Evolutionary conservation across 2,113 vertebrate genomes (phyloP), one percentile per base, ranked within the genome.

Genomic region (Kryptolebias marmoratus): DNA sequence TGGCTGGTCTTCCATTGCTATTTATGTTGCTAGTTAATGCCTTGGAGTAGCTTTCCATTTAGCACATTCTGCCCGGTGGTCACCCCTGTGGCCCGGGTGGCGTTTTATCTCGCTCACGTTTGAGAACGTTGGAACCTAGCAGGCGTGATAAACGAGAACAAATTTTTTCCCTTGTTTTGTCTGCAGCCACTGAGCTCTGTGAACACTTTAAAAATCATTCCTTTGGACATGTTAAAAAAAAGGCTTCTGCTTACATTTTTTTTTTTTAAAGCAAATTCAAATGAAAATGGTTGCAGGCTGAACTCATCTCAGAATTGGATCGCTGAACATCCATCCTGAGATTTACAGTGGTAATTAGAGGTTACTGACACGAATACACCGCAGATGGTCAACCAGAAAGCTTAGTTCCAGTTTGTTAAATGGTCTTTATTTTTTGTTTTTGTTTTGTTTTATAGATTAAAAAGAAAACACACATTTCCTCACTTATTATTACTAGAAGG

Each of bases 41-140:
- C 80, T 72, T 68, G 39, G 67, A 74, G 58, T 82, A 81, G 80
- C 50, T 61, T 65, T 78, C 77, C 84, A 80, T 83, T 81, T 83
- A 59, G 79, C 68, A 73, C 81, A 66, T 75, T 91, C 88, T 90
- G 87, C 88, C 87, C 87, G 88, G 72, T 75, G 68, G 52, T 12
- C 80, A 67, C 68, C 55, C 57, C 49, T 65, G 31, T 73, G 80
- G 78, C 36, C 74, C 66, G 57, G 36, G 28, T 63, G 39, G 22
- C 71, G 53, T 74, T 79, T 76, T 48, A 54, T 78, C 56, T 42
- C 9, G 39, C 39, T 42, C 4, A 50, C 62, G 11, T 48, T 67
- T 59, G 14, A 77, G 64, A 61, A 44, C 45, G 31, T 47, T 77
- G 5, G 80, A 66, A 65, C 16, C 64, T 53, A 62, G 64, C 48